phyloP scores from a whole-genome alignment of 1,140 invertebrate genomes.

The Cydia splendana region DNA sequence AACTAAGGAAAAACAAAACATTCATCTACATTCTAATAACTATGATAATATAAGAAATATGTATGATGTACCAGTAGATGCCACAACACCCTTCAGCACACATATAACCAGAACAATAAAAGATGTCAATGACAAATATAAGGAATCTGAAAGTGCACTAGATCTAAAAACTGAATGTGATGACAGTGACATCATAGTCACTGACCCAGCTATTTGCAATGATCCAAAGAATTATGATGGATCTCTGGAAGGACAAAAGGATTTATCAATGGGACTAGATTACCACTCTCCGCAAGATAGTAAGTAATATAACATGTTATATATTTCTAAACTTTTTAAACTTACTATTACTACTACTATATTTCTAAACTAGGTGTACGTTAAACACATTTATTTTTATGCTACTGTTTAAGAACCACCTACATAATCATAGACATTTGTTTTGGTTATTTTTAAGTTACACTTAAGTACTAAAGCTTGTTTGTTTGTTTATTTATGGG shows the following conservation, averaged over 20 bases:
- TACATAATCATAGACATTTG: neutral
- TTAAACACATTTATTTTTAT: too few relatives aligned
- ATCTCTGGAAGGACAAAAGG: constrained; percentile 62
- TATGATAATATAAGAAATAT: constrained; percentile 68
- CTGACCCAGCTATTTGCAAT: constrained; percentile 69
- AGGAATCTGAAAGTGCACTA: constrained; percentile 51
- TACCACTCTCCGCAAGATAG: constrained; percentile 73
- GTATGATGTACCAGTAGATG: constrained; percentile 69
- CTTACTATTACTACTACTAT: too few relatives aligned
- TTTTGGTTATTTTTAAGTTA: constrained; percentile 32
- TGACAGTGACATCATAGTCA: constrained; percentile 72
- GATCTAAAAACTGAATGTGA: constrained; percentile 75
- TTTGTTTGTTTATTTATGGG: constrained; percentile 40
- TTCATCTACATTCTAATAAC: constrained; percentile 54
- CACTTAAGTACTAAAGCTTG: constrained; percentile 54
- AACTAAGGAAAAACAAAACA: constrained; percentile 69
- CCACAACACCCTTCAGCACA: constrained; percentile 60
- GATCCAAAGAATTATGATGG: constrained; percentile 65
- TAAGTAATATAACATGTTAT: constrained; percentile 55
- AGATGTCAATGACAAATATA: constrained; percentile 56
- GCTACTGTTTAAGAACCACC: neutral
- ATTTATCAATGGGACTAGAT: constrained; percentile 55
- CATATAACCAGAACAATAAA: constrained; percentile 51
- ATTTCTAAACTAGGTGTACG: neutral
- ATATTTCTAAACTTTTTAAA: neutral